Conservation (phyloP, 2,113 vertebrate species). For the Gallinago paraguaiae region DNA sequence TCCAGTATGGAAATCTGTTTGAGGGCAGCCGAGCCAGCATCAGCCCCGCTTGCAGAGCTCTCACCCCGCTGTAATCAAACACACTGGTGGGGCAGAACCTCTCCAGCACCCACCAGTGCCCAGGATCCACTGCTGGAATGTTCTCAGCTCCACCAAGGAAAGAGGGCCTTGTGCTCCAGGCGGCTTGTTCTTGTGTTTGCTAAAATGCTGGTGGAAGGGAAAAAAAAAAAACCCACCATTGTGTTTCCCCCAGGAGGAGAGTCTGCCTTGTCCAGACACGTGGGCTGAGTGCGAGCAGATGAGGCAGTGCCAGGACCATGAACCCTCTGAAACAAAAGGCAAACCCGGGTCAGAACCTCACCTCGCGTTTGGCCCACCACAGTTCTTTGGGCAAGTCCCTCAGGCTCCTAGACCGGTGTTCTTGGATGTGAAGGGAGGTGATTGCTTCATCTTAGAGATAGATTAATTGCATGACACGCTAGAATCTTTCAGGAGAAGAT, state of each 20-base stretch:
- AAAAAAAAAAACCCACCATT: no score
- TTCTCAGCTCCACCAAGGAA: not conserved
- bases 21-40: not conserved
- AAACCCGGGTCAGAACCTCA: not conserved
- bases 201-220: not conserved
- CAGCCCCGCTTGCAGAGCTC: not conserved
- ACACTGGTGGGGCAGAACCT: not conserved
- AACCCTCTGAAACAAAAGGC: not conserved
- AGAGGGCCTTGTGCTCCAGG: not conserved
- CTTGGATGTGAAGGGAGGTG: not conserved
- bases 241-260: not conserved
- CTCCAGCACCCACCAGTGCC: not conserved
- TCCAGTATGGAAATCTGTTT: not conserved
- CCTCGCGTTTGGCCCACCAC: accelerated
- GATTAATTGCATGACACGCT: not conserved
- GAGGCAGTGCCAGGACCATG: not conserved
- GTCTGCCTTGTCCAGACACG: accelerated
- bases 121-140: not conserved
- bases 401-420: not conserved
- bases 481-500: not conserved
- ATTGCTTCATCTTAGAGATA: not conserved
- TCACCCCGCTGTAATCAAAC: not conserved
- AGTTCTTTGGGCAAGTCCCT: not conserved
- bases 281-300: not conserved
- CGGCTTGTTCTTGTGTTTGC: not conserved